phyloP scores from a whole-genome alignment of 2,797 vertebrate genomes.

The Linurgus olivaceus region DNA sequence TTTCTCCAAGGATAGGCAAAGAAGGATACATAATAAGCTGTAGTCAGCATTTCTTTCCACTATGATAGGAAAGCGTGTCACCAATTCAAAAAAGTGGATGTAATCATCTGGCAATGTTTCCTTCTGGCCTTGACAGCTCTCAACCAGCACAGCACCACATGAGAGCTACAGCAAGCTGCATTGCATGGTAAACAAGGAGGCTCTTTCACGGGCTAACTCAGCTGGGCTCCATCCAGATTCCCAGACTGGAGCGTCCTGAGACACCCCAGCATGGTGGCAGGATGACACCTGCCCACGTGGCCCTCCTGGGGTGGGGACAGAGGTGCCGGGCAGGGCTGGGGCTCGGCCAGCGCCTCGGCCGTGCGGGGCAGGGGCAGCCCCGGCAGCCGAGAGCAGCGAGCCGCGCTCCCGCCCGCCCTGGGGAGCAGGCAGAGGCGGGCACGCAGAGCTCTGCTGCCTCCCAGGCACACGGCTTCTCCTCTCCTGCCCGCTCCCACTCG shows the following conservation, averaged over 20 bases:
- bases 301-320: background rate
- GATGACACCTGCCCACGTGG: fast-evolving
- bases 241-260: background rate
- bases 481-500: background rate
- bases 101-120: background rate
- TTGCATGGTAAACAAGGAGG: background rate
- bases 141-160: background rate
- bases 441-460: background rate
- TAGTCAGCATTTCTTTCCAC: background rate
- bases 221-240: background rate
- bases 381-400: fast-evolving
- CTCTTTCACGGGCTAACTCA: background rate
- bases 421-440: background rate
- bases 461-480: background rate
- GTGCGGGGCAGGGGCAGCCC: fast-evolving
- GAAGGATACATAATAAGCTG: background rate
- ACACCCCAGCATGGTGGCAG: fast-evolving
- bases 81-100: background rate
- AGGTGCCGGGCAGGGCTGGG: fast-evolving
- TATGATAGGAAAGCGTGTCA: fast-evolving
- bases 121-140: background rate
- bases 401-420: background rate
- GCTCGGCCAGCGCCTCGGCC: fast-evolving
- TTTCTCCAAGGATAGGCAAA: background rate
- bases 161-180: background rate